Evolutionary conservation across 30 jellyfish, hydroid and myxozoan genomes (phyloP).

Genomic region (Aurelia sp.): DNA sequence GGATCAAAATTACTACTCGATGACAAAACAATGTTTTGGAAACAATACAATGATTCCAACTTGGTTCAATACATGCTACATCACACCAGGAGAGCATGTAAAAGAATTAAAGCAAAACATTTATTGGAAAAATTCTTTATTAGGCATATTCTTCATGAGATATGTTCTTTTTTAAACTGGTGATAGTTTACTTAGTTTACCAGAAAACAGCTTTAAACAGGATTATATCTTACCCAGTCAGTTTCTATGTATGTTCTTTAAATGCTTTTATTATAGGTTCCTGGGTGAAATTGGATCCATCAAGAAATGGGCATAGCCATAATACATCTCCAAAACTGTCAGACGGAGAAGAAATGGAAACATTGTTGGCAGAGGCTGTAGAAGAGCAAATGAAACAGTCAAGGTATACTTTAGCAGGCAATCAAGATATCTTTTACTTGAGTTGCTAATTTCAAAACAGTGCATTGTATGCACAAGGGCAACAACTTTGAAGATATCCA

Average conservation of each 20-base stretch:
- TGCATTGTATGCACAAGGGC: no score
- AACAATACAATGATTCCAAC: no score
- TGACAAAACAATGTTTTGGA: no score
- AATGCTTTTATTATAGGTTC: slow-evolving; percentile 33
- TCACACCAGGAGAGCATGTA: no score
- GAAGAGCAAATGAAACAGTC: slow-evolving; percentile 62
- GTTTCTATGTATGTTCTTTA: background rate
- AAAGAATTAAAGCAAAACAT: no score
- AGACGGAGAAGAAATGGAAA: slow-evolving; percentile 82
- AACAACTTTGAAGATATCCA: no score
- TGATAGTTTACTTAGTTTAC: background rate
- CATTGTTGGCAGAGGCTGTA: slow-evolving; percentile 81
- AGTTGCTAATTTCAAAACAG: no score
- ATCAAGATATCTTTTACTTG: no score
- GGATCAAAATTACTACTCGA: no score
- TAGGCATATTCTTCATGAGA: background rate
- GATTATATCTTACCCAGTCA: background rate
- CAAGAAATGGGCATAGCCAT: slow-evolving; percentile 34
- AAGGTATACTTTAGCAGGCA: slow-evolving; percentile 21
- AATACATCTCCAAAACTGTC: slow-evolving; percentile 75
- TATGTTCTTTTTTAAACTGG: background rate
- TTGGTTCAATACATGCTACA: no score
- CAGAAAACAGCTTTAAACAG: background rate
- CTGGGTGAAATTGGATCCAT: slow-evolving; percentile 76
- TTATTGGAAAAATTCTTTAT: no score